Conservation (phyloP, 1,140 invertebrate species). For the Leptinotarsa texana region DNA sequence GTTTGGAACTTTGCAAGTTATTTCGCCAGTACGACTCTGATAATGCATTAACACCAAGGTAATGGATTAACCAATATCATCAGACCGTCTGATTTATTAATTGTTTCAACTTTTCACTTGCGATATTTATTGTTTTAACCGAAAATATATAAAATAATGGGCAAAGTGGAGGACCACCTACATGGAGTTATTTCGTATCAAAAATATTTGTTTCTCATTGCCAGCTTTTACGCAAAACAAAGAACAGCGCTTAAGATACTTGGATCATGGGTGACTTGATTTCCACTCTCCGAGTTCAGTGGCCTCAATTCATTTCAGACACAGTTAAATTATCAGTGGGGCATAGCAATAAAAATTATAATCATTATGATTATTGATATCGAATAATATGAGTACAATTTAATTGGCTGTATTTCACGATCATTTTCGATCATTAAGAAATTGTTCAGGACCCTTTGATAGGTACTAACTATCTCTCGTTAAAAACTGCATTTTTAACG, state of each 20-base stretch:
- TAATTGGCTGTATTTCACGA: no score
- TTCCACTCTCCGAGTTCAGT: not conserved
- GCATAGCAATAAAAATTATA: no score
- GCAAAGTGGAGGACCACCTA: constrained; percentile 12
- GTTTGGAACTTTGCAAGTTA: no score
- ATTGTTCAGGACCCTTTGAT: no score
- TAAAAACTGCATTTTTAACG: no score
- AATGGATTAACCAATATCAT: constrained; percentile 4
- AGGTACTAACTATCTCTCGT: no score
- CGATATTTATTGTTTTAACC: constrained; percentile 21
- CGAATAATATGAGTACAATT: no score
- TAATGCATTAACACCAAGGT: constrained; percentile 2
- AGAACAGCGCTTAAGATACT: not conserved
- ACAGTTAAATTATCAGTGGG: not conserved
- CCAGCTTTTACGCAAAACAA: constrained; percentile 6
- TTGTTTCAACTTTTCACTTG: constrained; percentile 16
- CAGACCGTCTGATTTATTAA: constrained; percentile 15
- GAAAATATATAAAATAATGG: constrained; percentile 10
- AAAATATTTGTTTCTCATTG: constrained; percentile 1
- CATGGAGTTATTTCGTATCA: constrained; percentile 1
- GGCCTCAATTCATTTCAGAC: not conserved
- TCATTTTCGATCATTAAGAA: no score
- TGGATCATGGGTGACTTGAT: not conserved
- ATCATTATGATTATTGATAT: no score
- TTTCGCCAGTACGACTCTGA: not conserved